Evolutionary conservation across 2,888 invertebrate species (phyloP), one percentile per base, ranked within the genome.

Genomic region (Scelioninae gen. 2): DNA sequence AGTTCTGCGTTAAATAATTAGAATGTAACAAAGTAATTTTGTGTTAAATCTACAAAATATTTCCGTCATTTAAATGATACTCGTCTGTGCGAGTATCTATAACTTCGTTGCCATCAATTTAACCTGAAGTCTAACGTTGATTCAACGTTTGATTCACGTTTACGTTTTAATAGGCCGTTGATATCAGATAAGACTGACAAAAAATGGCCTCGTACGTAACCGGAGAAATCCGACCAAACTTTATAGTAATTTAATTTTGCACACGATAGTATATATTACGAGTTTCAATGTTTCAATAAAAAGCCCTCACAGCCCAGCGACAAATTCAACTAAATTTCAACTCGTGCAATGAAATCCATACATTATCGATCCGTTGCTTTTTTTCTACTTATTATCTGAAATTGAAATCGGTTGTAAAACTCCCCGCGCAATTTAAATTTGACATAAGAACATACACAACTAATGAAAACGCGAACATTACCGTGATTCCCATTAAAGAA

Each of bases 401-500:
- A 68, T 68, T 68, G 58, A 58, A 68, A 68, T 68, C 67, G 58
- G 45, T 43, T 52, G 50, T 43, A 68, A 68, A 68, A 68, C 58
- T 58, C 7, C 28, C 11, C 25, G 3, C 43, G 18, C 35, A 58
- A 52, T 58, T 58, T 16, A 50, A 50, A 57, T 67, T 16, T 41
- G 69, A 50, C 52, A 61, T 60, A 69, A 69, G 69, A 53, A 60
- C 69, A 10, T 16, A 58, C 25, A 53, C 35, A 31, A 53, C 10
- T 37, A 45, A 45, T 28, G 64, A 45, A 52, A 63, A 48, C 13
- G 13, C 39, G 39, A 9, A 22, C 11, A 6, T 19, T 13, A 31
- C 45, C 33, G 13, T 13, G 3, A 22, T 45, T 45, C 37, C 35
- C 45, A 46, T 65, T 46, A 64, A 45, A 63, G 52, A 35, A 43